A percentile compares a stretch with the other conserved stretches of the same genome.
Evolutionary conservation across 2,888 invertebrate species (phyloP).

Genomic region (Balanococcus diminutus): DNA sequence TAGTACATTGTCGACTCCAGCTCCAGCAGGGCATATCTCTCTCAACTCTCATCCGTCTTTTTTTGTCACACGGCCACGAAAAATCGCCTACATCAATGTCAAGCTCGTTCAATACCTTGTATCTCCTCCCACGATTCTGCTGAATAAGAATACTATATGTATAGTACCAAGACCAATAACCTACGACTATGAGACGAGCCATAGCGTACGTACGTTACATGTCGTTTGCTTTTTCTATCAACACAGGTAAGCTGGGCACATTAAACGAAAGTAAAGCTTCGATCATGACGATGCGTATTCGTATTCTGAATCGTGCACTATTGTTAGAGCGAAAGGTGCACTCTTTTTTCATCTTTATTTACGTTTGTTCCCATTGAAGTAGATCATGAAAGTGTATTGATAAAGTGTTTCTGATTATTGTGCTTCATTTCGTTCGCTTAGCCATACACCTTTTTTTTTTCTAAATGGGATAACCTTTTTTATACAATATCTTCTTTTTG

Average conservation of each 20-base stretch:
- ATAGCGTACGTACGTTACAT: not conserved
- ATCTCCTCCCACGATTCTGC: not conserved
- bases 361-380: not conserved
- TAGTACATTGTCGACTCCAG: not conserved
- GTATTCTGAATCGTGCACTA: not conserved
- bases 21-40: not conserved
- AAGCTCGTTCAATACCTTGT: not conserved
- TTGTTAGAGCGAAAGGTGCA: not conserved
- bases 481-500: not conserved
- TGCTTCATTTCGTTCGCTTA: slow-evolving; percentile 5
- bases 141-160: not conserved
- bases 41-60: not conserved
- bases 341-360: slow-evolving; percentile 7
- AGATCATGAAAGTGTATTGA: slow-evolving; percentile 15
- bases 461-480: not conserved
- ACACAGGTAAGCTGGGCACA: no score
- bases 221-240: not conserved
- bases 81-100: not conserved
- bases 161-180: not conserved
- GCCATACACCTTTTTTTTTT: slow-evolving; percentile 6
- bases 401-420: slow-evolving; percentile 19
- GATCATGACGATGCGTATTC: slow-evolving; percentile 30
- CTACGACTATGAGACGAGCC: not conserved
- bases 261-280: slow-evolving; percentile 25
- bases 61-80: not conserved